Conservation (phyloP, 2,113 vertebrate genomes). For the Notarius quadriscutis region DNA sequence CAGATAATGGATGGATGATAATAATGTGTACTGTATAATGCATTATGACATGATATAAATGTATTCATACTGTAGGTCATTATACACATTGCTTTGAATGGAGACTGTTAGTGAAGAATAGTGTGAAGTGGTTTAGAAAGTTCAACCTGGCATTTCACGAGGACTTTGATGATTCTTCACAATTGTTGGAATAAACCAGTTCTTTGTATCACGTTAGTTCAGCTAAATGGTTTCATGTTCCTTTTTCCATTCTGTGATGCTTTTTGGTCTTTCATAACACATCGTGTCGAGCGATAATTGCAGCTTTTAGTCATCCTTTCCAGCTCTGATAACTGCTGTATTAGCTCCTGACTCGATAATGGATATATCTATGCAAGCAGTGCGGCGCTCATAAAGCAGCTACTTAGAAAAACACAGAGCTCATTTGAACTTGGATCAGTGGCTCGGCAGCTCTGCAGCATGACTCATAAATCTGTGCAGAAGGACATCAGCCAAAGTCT, state of each 20-base stretch:
- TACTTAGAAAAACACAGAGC: constrained; percentile 15
- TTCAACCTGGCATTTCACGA: neutral
- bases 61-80: neutral
- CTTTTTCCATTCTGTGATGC: neutral
- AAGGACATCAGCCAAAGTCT: constrained; percentile 32
- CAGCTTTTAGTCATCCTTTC: constrained; percentile 6
- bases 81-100: neutral
- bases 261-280: neutral
- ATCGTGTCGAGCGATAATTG: neutral
- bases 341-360: constrained; percentile 31
- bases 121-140: neutral
- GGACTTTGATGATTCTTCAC: neutral
- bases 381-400: constrained; percentile 13
- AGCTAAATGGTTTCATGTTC: neutral
- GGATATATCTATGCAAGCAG: constrained; percentile 5
- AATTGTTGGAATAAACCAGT: neutral
- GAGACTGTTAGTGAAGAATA: neutral
- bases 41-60: neutral
- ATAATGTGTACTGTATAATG: neutral
- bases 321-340: neutral
- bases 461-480: constrained; percentile 11
- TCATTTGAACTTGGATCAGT: constrained; percentile 14
- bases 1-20: too few species aligned
- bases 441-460: constrained; percentile 10
- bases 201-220: neutral